Evolutionary conservation across 1,140 invertebrate genomes (phyloP).

Genomic region (Pseudomyrmex cubaensis): DNA sequence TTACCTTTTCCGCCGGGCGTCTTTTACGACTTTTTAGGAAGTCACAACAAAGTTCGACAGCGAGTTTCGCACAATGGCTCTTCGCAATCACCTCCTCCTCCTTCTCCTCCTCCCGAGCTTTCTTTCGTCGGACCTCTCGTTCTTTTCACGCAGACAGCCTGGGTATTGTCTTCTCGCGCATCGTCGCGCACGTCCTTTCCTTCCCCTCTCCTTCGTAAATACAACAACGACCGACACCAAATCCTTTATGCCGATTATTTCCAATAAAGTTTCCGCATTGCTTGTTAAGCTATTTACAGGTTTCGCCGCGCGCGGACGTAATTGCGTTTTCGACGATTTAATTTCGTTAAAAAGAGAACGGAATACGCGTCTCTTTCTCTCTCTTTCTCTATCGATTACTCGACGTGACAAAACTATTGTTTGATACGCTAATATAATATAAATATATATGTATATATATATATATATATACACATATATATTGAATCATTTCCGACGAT

Average conservation of each 20-base stretch:
- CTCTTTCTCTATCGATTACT: no score
- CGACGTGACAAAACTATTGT: no score
- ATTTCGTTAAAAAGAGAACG: conserved; percentile 22
- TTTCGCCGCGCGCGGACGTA: conserved; percentile 54
- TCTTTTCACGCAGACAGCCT: not conserved
- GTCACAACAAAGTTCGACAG: conserved; percentile 74
- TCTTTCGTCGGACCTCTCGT: conserved; percentile 10
- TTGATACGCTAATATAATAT: not conserved
- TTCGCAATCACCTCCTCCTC: conserved; percentile 42
- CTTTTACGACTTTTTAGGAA: conserved; percentile 75
- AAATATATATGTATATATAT: no score
- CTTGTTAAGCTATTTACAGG: conserved; percentile 69
- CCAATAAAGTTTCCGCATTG: conserved; percentile 63
- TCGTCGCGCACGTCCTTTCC: conserved; percentile 37
- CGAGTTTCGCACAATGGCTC: conserved; percentile 70
- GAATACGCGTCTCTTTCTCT: not conserved
- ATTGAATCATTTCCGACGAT: conserved; percentile 12
- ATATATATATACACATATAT: conserved; percentile 20
- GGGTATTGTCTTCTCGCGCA: conserved; percentile 65
- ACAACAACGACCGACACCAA: conserved; percentile 28
- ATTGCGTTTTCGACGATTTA: conserved; percentile 58
- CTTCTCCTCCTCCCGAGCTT: not conserved
- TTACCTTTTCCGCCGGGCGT: conserved; percentile 62
- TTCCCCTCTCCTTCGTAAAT: conserved; percentile 24
- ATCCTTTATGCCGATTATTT: conserved; percentile 68